phyloP scores from a whole-genome alignment of 2,888 invertebrate species.

The Amorpha juglandis region DNA sequence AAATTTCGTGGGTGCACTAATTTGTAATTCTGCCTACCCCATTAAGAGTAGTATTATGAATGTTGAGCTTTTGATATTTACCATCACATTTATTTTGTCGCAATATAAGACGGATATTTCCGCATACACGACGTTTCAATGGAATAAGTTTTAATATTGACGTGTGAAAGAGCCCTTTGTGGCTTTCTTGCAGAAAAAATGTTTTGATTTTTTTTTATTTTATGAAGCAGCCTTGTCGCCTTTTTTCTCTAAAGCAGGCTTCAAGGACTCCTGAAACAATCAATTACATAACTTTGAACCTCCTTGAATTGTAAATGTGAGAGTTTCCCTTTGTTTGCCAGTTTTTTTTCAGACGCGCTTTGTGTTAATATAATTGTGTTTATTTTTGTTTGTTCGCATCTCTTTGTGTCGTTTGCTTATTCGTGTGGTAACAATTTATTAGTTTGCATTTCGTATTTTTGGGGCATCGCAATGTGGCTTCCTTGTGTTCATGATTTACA shows the following conservation, averaged over 20 bases:
- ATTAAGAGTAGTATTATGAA: too few relatives aligned
- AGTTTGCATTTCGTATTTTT: slow-evolving; percentile 20
- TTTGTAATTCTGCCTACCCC: too few relatives aligned
- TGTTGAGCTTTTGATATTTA: too few relatives aligned
- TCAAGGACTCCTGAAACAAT: slow-evolving; percentile 70
- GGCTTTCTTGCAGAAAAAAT: too few relatives aligned
- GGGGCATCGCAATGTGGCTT: background rate
- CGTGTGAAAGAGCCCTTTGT: too few relatives aligned
- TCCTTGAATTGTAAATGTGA: slow-evolving; percentile 75
- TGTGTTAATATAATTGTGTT: slow-evolving; percentile 54
- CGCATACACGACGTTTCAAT: too few relatives aligned
- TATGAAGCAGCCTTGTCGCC: background rate
- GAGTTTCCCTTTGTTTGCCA: slow-evolving; percentile 52
- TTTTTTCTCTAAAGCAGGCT: slow-evolving; percentile 64
- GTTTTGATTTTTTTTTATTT: too few relatives aligned
- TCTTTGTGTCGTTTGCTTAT: slow-evolving; percentile 22
- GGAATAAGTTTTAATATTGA: too few relatives aligned
- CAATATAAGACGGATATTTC: too few relatives aligned
- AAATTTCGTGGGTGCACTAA: too few relatives aligned
- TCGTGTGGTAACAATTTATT: slow-evolving; percentile 24
- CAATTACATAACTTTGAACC: slow-evolving; percentile 75
- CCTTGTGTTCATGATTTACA: background rate
- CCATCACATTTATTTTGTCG: too few relatives aligned
- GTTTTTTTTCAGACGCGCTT: slow-evolving; percentile 40
- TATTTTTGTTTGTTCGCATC: slow-evolving; percentile 36